Evolutionary conservation across 1,140 invertebrate species (phyloP), one percentile per base, ranked within the genome.

Genomic region (Thalassaphorura encarpata): DNA sequence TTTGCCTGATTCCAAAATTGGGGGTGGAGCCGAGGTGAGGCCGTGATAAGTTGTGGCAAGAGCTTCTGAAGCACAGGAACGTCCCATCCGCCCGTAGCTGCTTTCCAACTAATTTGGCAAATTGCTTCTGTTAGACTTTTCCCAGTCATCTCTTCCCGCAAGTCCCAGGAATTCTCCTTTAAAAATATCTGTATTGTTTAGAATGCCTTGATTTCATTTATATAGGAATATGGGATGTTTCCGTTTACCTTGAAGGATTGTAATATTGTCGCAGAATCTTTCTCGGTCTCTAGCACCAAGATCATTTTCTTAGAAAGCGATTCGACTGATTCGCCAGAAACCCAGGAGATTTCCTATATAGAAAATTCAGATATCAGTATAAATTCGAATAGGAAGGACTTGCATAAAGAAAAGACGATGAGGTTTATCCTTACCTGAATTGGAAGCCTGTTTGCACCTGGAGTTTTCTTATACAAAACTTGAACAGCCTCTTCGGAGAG

Each of bases 271-370:
- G n/a, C n/a, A n/a, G n/a, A n/a, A n/a, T n/a, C n/a, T n/a, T n/a
- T n/a, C 21, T 11, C 42, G 6, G 6, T 18, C 42, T 46, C 45
- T 54, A 63, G 57, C 57, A 63, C 61, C 57, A 42, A 42, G 50
- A 63, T 52, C 53, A 63, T 63, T 59, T 63, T 60, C 36, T 60
- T 23, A 26, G 56, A 33, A 33, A 63, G 43, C 13, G 49, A 49
- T 15, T 56, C 29, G 24, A 46, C 18, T 19, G 61, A 28, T 41
- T 58, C 49, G n/a, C 39, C 56, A 47, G 28, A 27, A 13, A 63
- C 42, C 57, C 57, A 63, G 0, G 56, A 43, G 41, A 56, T 24
- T 3, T 45, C 42, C 57, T 63, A 23, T 8, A 43, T 16, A 6
- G 19, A 40, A 51, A 5, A 42, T 13, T 51, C 11, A 36, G 11